Base-by-base conservation (phyloP, 2,797 vertebrate species). In the Falco naumanni region DNA sequence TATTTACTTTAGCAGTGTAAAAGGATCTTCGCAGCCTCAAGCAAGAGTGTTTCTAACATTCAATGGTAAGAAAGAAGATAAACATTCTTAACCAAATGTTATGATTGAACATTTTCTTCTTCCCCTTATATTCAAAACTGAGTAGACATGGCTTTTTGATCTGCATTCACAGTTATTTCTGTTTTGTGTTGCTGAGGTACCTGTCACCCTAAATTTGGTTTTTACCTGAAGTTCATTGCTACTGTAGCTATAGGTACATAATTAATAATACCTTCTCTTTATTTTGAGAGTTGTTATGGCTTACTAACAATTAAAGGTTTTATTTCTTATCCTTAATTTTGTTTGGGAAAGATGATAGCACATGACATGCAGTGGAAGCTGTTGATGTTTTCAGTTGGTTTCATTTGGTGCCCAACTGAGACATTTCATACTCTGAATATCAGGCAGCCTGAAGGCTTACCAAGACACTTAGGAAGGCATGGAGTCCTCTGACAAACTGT, bases 21-120 rank as follows among this genome's bases (percentile, higher is more conserved):
- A 94, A 95, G 98, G 98, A 98, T 98, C 98, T 81, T 94, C 96
- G 39, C 98, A 98, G 95, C 98, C 98, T 64, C 98, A 98, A 97
- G 98, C 98, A 84, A 97, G 98, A 91, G 98, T 98, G 70, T 98
- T 98, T 92, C 92, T 98, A 94, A 98, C 97, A 66, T 98, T 98
- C 94, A 97, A 96, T 96, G 98, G 98, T 98, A 98, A 98, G 98
- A 97, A 84, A 97, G 15, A 91, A 95, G 88, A 97, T 90, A 96
- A 96, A 95, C 54, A 83, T 92, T 91, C 84, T 90, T 85, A 84
- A 82, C 50, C 53, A 97, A 96, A 96, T 95, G 64, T 96, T 96
- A 82, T 95, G 96, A 87, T 37, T 93, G 56, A 79, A 71, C 18
- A 79, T 87, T 90, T 95, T 95, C 31, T 51, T 83, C 66, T 93